Percentiles rank a stretch among this genome's conserved stretches.
phyloP scores from a whole-genome alignment of 2,888 invertebrate genomes.

The Drosophila phalerata region DNA sequence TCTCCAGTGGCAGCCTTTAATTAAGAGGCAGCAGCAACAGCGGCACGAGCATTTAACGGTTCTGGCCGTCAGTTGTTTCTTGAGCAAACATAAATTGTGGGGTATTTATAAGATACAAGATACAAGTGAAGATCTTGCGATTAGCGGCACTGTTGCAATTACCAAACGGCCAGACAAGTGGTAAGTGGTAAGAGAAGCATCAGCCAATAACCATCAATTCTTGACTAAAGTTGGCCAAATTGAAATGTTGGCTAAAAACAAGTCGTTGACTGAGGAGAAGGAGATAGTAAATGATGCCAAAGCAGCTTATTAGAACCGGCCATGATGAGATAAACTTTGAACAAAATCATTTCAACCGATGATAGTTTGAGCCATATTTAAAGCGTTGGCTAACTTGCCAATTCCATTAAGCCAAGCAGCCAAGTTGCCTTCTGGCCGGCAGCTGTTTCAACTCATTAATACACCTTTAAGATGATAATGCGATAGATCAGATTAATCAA shows the following conservation, averaged over 20 bases:
- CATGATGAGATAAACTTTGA: conserved; percentile 21
- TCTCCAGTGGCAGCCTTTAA: conserved; percentile 43
- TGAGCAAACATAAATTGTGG: conserved; percentile 76
- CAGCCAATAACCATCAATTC: conserved; percentile 34
- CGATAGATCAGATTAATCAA: conserved; percentile 52
- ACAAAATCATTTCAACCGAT: conserved; percentile 29
- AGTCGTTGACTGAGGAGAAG: conserved; percentile 16
- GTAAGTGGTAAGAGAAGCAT: conserved; percentile 24
- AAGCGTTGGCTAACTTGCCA: conserved; percentile 28
- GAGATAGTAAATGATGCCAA: conserved; percentile 7
- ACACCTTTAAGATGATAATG: conserved; percentile 44
- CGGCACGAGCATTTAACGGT: conserved; percentile 73
- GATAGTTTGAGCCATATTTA: conserved; percentile 27
- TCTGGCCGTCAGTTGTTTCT: conserved; percentile 38
- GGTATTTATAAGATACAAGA: conserved; percentile 73
- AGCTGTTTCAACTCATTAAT: conserved; percentile 50
- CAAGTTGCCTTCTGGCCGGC: conserved; percentile 9
- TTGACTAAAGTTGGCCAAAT: conserved; percentile 61
- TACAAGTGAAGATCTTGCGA: conserved; percentile 60
- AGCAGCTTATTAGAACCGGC: conserved; percentile 24
- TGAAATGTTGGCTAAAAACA: conserved; percentile 64
- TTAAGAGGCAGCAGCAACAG: conserved; percentile 53
- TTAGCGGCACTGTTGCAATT: conserved; percentile 52
- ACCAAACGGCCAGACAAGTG: conserved; percentile 31
- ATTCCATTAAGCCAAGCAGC: conserved; percentile 39